These are phyloP conservation scores for Serripes groenlandicus DNA, from an alignment of 2,888 invertebrate species.

Conservation along the genomic window DNA sequence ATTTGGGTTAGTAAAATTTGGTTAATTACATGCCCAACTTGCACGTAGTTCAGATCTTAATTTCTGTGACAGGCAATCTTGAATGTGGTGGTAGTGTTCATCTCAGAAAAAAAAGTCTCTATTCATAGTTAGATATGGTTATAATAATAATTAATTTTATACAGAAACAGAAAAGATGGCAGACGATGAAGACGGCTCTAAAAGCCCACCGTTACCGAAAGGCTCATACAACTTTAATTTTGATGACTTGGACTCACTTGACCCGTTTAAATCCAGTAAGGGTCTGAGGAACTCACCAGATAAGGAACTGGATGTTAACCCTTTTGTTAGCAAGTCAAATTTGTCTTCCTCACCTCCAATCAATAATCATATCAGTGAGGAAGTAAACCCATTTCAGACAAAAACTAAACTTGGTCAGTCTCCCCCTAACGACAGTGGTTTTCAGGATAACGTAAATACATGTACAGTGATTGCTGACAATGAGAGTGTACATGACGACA, in stretches of 20 bases:
- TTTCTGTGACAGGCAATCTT: too few relatives aligned
- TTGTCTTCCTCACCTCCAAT: constrained; percentile 75
- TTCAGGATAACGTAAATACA: background rate
- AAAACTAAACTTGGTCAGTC: constrained; percentile 74
- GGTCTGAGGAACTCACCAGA: constrained; percentile 73
- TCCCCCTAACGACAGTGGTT: constrained; percentile 60
- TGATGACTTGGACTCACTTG: constrained; percentile 79
- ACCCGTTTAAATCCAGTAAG: constrained; percentile 79
- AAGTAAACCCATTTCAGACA: constrained; percentile 80
- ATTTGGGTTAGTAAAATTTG: too few relatives aligned
- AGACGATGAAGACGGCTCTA: constrained; percentile 40
- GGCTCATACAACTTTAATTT: constrained; percentile 84
- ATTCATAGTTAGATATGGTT: too few relatives aligned
- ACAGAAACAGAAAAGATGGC: constrained; percentile 21
- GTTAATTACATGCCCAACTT: too few relatives aligned
- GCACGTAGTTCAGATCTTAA: too few relatives aligned
- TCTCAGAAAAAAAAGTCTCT: too few relatives aligned
- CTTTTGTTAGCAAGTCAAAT: constrained; percentile 78
- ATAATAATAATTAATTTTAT: too few relatives aligned
- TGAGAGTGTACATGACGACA: constrained; percentile 41
- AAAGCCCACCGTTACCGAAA: constrained; percentile 87
- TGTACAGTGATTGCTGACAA: background rate
- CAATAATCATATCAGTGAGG: constrained; percentile 62
- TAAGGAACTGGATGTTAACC: constrained; percentile 70
- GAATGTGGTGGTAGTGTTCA: too few relatives aligned